Conservation (phyloP, 2,888 invertebrate genomes). For the Sphaerophoria taeniata region DNA sequence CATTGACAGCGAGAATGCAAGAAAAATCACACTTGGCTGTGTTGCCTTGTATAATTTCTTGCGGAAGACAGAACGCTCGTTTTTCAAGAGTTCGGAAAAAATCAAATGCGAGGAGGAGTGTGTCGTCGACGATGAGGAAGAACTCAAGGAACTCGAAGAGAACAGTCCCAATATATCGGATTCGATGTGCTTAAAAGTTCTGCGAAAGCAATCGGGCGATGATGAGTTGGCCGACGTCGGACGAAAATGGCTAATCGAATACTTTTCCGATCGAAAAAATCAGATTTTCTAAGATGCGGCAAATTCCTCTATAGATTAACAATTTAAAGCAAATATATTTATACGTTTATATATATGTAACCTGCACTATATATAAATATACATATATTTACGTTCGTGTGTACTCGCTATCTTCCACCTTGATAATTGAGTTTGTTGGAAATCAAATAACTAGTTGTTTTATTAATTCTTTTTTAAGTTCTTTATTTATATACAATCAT, state of each 20-base stretch:
- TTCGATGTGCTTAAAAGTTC: constrained; percentile 78
- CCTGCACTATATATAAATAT: constrained; percentile 45
- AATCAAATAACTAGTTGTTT: constrained; percentile 73
- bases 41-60: constrained; percentile 81
- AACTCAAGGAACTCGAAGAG: constrained; percentile 79
- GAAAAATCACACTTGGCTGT: constrained; percentile 80
- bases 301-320: no score
- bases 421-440: constrained; percentile 74
- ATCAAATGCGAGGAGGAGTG: constrained; percentile 80
- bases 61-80: constrained; percentile 80
- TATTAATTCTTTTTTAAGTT: constrained; percentile 74
- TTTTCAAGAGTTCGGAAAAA: constrained; percentile 79
- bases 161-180: constrained; percentile 79
- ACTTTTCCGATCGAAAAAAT: constrained; percentile 71
- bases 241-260: constrained; percentile 78
- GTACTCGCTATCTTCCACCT: constrained; percentile 73
- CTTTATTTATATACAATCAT: constrained; percentile 71
- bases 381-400: constrained; percentile 39
- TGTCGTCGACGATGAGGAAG: constrained; percentile 79
- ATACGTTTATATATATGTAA: constrained; percentile 74
- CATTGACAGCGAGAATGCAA: constrained; percentile 80
- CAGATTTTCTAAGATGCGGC: constrained; percentile 65
- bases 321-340: constrained; percentile 79
- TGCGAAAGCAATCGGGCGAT: constrained; percentile 79
- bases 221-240: constrained; percentile 78